Conservation (phyloP, 1,140 invertebrate species). For the Microplitis demolitor region DNA sequence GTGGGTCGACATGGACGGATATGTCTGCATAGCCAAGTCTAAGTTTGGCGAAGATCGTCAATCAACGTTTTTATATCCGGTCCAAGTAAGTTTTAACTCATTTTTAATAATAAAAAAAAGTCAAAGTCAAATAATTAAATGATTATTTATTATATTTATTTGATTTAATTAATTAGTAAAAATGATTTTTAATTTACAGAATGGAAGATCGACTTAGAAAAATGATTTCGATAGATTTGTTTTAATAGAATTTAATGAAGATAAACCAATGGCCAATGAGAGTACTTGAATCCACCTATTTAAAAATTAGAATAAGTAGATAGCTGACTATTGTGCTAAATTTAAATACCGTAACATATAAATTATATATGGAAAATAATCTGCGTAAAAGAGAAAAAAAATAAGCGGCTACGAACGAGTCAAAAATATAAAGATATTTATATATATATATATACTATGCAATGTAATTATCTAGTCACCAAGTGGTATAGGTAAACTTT, state of each 20-base stretch:
- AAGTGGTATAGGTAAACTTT: slow-evolving; percentile 42
- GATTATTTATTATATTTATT: too few relatives aligned
- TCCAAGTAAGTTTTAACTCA: slow-evolving; percentile 29
- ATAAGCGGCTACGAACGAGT: too few relatives aligned
- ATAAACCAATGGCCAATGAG: slow-evolving; percentile 27
- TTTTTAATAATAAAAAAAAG: background rate
- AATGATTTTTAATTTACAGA: background rate
- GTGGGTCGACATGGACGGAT: slow-evolving; percentile 82
- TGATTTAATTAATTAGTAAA: background rate
- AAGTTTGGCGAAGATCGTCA: slow-evolving; percentile 27
- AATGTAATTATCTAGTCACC: slow-evolving; percentile 51
- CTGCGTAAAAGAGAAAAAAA: background rate
- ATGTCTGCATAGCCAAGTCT: slow-evolving; percentile 75
- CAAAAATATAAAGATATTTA: too few relatives aligned
- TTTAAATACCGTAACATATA: slow-evolving; percentile 15
- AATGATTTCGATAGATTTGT: too few relatives aligned
- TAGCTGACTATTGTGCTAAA: slow-evolving; percentile 27
- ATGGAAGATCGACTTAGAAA: background rate
- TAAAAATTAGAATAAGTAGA: slow-evolving; percentile 23
- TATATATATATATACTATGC: slow-evolving; percentile 25
- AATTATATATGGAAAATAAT: background rate
- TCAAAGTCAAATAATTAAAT: background rate
- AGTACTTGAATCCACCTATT: slow-evolving; percentile 30
- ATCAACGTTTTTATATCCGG: slow-evolving; percentile 39
- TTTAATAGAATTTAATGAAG: background rate